Base-by-base conservation (phyloP, 2,888 invertebrate genomes). In the Adineta ricciae region DNA sequence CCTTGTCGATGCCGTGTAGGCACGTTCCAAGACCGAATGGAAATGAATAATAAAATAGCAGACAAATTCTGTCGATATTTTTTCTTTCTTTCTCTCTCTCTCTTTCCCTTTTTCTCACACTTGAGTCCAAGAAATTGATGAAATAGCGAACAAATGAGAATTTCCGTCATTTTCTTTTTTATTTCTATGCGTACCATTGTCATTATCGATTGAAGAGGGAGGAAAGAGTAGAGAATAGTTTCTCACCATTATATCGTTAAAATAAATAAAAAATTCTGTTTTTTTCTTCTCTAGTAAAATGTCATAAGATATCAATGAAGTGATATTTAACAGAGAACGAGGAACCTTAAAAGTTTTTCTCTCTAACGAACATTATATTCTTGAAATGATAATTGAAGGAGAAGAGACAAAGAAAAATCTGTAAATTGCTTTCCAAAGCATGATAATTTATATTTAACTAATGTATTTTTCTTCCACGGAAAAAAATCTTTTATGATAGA, bases 41-140 rank as follows among this genome's bases (percentile, higher is more conserved):
- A 64, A 64, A 64, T 64, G 64, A 64, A 64, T 64, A 64, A 64
- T 64, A 64, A 64, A 64, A 36, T 64, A 64, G 64, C 32, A 19
- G 27, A 36, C 27, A 64, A 64, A 64, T 64, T 64, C 19, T 64
- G 64, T 64, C 46, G 46, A 64, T 32, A 27, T 64, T 14, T 32
- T 32, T 64, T 64, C 32, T 27, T 27, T 36, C 32, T 19, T 36
- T n/a, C 8, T n/a, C 11, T 56, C 19, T 19, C 19, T 50, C 50
- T 50, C 5, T 46, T 9, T 50, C 50, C 19, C 50, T 50, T 16
- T 56, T 27, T 54, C 24, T 64, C 32, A 64, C 64, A 64, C 64
- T 64, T 64, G 14, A 64, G 64, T 32, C 19, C 2, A 64, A 64
- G 19, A 64, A 32, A 27, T 4, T 64, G 64, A 5, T 32, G 64